Evolutionary conservation across 2,113 vertebrate species (phyloP), one percentile per base, ranked within the genome.

Genomic region (Turnix velox): DNA sequence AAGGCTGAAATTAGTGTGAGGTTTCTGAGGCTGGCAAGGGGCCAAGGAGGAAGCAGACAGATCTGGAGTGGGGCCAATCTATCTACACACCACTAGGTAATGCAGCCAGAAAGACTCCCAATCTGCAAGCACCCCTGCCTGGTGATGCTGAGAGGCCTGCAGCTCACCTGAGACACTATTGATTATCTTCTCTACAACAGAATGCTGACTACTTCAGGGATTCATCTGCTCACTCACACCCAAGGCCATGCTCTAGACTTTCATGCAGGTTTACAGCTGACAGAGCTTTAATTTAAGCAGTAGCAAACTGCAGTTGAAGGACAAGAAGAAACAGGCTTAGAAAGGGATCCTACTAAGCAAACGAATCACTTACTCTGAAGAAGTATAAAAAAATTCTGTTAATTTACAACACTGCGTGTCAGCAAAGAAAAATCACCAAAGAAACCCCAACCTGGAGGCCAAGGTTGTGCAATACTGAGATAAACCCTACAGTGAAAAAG

Each of bases 361-460:
- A 79, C 1, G 4, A 74, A 75, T 69, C 46, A 75, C 48, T 63
- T 51, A 48, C 61, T 82, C 48, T 54, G 37, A 91, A 94, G 74
- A 59, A 93, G 45, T 33, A 66, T 37, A 88, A 91, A 88, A 91
- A 76, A 92, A 79, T 59, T 84, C 55, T 58, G 49, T 84, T 76
- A 89, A 95, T 76, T 92, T 72, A 10, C 59, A 84, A 92, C 42
- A 14, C 45, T 25, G 43, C 37, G 24, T 37, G 72, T 73, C 82
- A 94, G 67, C 49, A 76, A 93, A 92, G 61, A 88, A 95, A 51
- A 88, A 84, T 92, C 84, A 82, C 74, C 31, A 28, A 78, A 92
- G 91, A 96, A 95, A 96, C 93, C 66, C 63, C 74, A 95, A 84
- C 92, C 96, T 90, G 69, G 16, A 95, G 94, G 96, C 87, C 93